Percentiles rank a stretch among this genome's conserved stretches.
Conservation (phyloP, 2,113 vertebrate genomes). For the Lophius piscatorius region DNA sequence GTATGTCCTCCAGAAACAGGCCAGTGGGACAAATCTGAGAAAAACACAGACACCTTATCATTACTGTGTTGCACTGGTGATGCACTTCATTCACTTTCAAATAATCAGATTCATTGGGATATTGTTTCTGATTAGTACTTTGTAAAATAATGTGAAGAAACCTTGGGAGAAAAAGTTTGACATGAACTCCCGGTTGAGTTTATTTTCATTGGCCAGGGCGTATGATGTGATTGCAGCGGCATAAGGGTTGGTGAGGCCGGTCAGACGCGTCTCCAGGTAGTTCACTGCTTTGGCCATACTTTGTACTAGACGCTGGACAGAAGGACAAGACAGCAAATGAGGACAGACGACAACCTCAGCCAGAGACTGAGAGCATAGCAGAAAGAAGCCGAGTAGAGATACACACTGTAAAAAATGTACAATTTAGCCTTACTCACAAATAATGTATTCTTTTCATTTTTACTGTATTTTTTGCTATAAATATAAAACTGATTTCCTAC, state of each 20-base stretch:
- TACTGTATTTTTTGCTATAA: too few relatives aligned
- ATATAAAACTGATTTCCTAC: too few relatives aligned
- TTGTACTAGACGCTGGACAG: conserved; percentile 69
- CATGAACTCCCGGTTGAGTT: conserved; percentile 58
- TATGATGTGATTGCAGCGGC: conserved; percentile 67
- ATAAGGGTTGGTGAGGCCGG: conserved; percentile 81
- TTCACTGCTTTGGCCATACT: conserved; percentile 74
- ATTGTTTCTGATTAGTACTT: too few relatives aligned
- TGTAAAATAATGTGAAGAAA: too few relatives aligned
- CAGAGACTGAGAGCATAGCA: background rate
- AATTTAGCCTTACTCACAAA: too few relatives aligned
- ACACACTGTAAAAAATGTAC: background rate
- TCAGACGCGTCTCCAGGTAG: conserved; percentile 73
- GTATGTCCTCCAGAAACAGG: conserved; percentile 70
- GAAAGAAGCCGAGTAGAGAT: background rate
- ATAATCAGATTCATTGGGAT: too few relatives aligned
- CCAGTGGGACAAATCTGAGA: conserved; percentile 78
- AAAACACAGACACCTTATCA: too few relatives aligned
- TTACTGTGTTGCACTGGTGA: background rate
- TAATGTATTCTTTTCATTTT: too few relatives aligned
- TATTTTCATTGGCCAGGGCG: conserved; percentile 77
- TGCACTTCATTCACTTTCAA: too few relatives aligned
- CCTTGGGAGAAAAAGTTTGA: conserved; percentile 76
- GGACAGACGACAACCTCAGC: background rate
- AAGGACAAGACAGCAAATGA: background rate